Base-by-base conservation (phyloP, 2,888 invertebrate species). In the Drosophila nr. fundita region DNA sequence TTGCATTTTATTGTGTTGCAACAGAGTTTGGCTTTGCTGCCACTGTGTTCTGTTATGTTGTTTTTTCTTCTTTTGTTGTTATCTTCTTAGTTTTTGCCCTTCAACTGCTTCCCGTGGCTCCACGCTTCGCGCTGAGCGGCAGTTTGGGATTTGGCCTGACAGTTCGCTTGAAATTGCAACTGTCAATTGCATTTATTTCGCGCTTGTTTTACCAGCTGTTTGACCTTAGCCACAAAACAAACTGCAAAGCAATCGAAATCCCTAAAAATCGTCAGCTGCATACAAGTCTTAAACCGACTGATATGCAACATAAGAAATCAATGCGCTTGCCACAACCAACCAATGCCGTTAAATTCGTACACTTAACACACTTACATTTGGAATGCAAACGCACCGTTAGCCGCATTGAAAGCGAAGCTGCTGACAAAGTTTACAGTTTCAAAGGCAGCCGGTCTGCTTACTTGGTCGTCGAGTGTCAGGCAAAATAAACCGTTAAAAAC, bases 101-200 rank as follows among this genome's bases (percentile, higher is more conserved):
- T 58, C 54, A 73, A 34, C 45, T 38, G 50, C 38, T 58, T 52
- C 75, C 65, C 61, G 40, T 32, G 52, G 49, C 59, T 57, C 42
- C 54, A 34, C 60, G 48, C 65, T 64, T 65, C 55, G 57, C 61
- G 48, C 73, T 78, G 70, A 76, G 76, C 83, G 89, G 85, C 81
- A 82, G 84, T 87, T 83, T 86, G 85, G 90, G 87, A 91, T 90
- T 91, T 83, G 77, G 80, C 63, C 82, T 91, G 91, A 91, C 91
- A 92, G 91, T 78, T 87, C 83, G 87, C 81, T 83, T 80, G 83
- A 90, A 91, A 92, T 91, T 91, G 91, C 91, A 90, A 90, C 91
- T 91, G 92, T 92, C 91, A 91, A 91, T 91, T 92, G 91, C 92
- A 91, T 91, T 90, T 89, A 91, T 87, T 89, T 89, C 83, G 88